Evolutionary conservation across 2,888 invertebrate genomes (phyloP).

Genomic region (Cancer borealis): DNA sequence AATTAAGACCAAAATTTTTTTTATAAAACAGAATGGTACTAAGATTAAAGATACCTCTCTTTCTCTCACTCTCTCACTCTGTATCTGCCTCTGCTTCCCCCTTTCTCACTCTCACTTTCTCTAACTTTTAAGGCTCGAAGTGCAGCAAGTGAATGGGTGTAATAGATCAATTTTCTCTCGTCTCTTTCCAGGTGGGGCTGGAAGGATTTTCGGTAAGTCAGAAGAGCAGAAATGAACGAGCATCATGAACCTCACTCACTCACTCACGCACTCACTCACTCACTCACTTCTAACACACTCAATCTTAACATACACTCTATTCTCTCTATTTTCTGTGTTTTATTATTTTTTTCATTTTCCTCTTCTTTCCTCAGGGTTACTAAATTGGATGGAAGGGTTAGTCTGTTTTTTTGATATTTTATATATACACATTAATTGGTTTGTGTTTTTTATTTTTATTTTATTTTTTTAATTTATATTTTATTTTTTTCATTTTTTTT

Average conservation of each 20-base stretch:
- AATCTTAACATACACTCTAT: neutral
- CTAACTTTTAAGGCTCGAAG: neutral
- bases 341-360: neutral
- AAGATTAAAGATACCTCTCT: neutral
- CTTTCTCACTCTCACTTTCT: neutral
- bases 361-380: neutral
- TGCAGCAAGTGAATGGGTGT: conserved; percentile 57
- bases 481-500: too few species aligned
- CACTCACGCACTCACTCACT: neutral
- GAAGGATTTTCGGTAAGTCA: conserved; percentile 72
- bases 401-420: too few species aligned
- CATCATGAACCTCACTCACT: neutral
- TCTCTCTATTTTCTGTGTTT: neutral
- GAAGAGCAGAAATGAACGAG: neutral
- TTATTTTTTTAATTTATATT: neutral
- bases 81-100: neutral
- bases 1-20: neutral
- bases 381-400: too few species aligned
- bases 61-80: neutral
- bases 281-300: neutral
- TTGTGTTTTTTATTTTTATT: neutral
- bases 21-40: neutral
- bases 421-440: too few species aligned
- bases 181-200: conserved; percentile 73
- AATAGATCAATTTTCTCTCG: conserved; percentile 72